phyloP scores from a whole-genome alignment of 2,888 invertebrate genomes.

The Drosophila mimica region DNA sequence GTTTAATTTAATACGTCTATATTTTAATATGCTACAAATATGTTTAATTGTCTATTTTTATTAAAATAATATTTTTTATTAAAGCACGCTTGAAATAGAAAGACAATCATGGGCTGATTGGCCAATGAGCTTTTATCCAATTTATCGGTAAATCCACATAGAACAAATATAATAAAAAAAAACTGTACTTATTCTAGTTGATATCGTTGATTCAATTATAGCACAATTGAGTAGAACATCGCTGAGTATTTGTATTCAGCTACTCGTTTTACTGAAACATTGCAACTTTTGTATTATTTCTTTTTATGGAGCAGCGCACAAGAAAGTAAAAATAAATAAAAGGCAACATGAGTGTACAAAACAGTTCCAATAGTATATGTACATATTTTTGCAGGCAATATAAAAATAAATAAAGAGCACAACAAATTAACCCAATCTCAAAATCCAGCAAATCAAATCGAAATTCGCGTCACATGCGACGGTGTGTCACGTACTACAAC shows the following conservation, averaged over 20 bases:
- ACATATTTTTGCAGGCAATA: conserved; percentile 29
- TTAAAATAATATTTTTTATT: not conserved
- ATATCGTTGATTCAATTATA: conserved; percentile 22
- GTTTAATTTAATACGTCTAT: not conserved
- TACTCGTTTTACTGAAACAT: not conserved
- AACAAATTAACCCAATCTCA: conserved; percentile 19
- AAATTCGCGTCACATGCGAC: conserved; percentile 69
- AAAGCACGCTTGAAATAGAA: not conserved
- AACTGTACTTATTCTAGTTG: conserved; percentile 12
- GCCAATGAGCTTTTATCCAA: not conserved
- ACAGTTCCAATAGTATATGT: conserved; percentile 34
- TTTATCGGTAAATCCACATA: conserved; percentile 12
- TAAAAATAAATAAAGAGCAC: conserved; percentile 8
- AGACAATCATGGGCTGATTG: not conserved
- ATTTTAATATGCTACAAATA: not conserved
- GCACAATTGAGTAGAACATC: conserved; percentile 38
- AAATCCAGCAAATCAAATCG: conserved; percentile 42
- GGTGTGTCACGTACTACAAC: conserved; percentile 56
- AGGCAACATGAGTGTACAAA: conserved; percentile 36
- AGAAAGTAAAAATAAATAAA: conserved; percentile 32
- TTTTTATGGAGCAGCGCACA: conserved; percentile 2
- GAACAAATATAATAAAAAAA: conserved; percentile 1
- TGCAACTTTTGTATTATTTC: conserved; percentile 1
- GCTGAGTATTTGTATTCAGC: conserved; percentile 4
- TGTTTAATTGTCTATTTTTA: not conserved